Base-by-base conservation (phyloP, 1,140 invertebrate genomes). In the Heliconius congener region DNA sequence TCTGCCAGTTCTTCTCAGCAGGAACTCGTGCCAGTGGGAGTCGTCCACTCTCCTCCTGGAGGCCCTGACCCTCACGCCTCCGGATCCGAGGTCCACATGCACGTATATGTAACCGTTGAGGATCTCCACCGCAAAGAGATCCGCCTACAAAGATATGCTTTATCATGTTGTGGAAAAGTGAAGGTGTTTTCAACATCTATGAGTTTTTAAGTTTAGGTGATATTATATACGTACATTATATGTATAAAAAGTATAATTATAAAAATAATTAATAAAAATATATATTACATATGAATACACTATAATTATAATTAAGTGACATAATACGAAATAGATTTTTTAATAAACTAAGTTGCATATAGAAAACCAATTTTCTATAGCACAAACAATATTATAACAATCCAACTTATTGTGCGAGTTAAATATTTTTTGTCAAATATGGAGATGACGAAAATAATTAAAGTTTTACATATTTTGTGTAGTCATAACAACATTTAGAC, bases 81-180 rank as follows among this genome's bases (percentile, higher is more conserved):
- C 99, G n/a, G 98, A 98, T 1, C 99, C 99, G 23, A 99, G 95
- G 91, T 99, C 98, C 76, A 99, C 94, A 82, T 99, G 97, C 19
- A 99, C 96, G 91, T 98, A 99, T 73, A 99, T 96, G 88, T 99
- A 97, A 0, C 99, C 98, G 82, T 98, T 98, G 57, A 99, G 96
- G 80, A 99, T 95, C 93, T 99, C 99, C 82, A 99, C 96, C 13
- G 98, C 98, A 89, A 99, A 98, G 71, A 99, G 96, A 91, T 99
- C 98, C 71, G 97, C 96, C 96, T 98, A 95, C 57, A 89, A 92
- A 37, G 52, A 73, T 52, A 13, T 30, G 3, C 27, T 27, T 66
- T 27, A 30, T 66, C 3, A 66, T 66, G 60, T 23, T 23, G 55
- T 23, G 55, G n/a, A 57, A 52, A 52, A 52, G 1, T 16, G 42